phyloP scores from a whole-genome alignment of 2,797 vertebrate genomes.

The Craterocephalus amniculus region DNA sequence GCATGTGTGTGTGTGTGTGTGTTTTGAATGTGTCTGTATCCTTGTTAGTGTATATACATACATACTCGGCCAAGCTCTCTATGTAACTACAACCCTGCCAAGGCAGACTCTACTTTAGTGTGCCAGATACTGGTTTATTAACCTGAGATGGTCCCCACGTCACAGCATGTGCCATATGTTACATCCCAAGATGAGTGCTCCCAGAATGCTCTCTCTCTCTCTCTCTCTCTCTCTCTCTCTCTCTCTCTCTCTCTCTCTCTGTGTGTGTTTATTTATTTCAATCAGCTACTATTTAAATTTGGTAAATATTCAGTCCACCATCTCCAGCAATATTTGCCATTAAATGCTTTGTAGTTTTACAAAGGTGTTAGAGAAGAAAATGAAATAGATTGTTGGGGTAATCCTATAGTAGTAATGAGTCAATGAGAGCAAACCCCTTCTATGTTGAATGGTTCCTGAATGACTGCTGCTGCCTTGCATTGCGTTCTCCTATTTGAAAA shows the following conservation, averaged over 20 bases:
- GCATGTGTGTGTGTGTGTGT: constrained; percentile 34
- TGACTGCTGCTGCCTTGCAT: no score
- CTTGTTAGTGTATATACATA: constrained; percentile 15
- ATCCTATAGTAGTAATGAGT: no score
- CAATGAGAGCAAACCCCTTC: no score
- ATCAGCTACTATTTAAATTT: background rate
- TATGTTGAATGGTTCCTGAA: no score
- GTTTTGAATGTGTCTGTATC: constrained; percentile 25
- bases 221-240: background rate
- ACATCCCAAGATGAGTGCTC: constrained; percentile 69
- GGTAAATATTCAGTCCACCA: no score
- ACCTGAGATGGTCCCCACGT: constrained; percentile 80
- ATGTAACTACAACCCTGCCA: constrained; percentile 75
- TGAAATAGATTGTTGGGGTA: no score
- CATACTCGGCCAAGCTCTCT: constrained; percentile 67
- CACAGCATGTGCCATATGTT: constrained; percentile 86
- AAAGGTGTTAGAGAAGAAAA: no score
- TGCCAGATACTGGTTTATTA: constrained; percentile 88
- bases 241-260: background rate
- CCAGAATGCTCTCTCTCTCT: constrained; percentile 26
- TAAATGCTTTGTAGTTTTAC: no score
- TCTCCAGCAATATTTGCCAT: no score
- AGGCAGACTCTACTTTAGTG: constrained; percentile 75
- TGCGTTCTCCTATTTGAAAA: no score
- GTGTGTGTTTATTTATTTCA: no score